Conservation (phyloP, 2,797 vertebrate species). For the Takifugu ocellatus region DNA sequence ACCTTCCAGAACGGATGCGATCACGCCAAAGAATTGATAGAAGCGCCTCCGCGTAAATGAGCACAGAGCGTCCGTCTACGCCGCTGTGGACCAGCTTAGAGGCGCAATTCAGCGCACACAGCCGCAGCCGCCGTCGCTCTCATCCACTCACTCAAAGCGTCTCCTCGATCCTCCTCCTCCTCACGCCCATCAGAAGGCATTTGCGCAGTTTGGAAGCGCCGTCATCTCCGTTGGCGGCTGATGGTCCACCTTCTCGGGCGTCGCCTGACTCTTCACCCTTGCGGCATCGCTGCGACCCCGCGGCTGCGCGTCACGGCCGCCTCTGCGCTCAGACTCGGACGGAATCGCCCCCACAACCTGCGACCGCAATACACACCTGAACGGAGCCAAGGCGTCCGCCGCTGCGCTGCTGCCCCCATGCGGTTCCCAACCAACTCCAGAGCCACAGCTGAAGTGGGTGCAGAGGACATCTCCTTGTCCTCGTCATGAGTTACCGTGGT, state of each 20-base stretch:
- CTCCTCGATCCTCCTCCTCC: neutral
- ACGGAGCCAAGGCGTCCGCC: too few species aligned
- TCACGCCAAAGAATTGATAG: neutral
- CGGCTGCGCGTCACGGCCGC: too few species aligned
- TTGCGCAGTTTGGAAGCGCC: neutral
- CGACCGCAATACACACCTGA: too few species aligned
- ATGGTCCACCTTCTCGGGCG: neutral
- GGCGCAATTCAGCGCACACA: neutral
- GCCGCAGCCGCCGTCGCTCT: neutral
- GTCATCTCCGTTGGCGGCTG: neutral
- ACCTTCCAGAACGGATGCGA: neutral
- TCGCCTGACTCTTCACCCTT: neutral
- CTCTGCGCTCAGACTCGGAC: too few species aligned
- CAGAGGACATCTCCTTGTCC: too few species aligned
- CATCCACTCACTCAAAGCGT: neutral
- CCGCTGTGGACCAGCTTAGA: too few species aligned
- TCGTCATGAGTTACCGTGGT: too few species aligned
- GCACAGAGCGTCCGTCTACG: too few species aligned
- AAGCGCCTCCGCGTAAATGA: too few species aligned
- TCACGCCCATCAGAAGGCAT: neutral
- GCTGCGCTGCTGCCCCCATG: neutral
- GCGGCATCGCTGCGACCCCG: neutral
- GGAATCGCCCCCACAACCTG: too few species aligned
- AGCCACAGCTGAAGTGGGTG: too few species aligned
- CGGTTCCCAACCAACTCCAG: conserved; percentile 4